Evolutionary conservation across 2,888 invertebrate species (phyloP).

Genomic region (Uloborus plumipes): DNA sequence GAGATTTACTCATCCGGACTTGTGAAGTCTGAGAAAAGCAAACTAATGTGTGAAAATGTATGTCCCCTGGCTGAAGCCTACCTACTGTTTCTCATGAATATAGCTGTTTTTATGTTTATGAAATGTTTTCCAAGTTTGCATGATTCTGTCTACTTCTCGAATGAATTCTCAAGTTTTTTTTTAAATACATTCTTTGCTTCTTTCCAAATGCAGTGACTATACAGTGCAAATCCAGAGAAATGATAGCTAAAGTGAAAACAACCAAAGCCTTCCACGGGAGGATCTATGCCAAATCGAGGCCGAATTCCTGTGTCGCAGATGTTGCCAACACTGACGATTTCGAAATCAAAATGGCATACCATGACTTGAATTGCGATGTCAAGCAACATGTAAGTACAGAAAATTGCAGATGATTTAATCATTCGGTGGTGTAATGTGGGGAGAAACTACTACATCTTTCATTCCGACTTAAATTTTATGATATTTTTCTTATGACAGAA

Average conservation of each 20-base stretch:
- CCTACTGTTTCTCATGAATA: no score
- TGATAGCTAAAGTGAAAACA: slow-evolving; percentile 92
- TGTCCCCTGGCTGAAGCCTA: no score
- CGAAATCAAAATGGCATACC: slow-evolving; percentile 91
- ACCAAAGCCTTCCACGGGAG: slow-evolving; percentile 93
- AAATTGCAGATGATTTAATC: no score
- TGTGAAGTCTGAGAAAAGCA: no score
- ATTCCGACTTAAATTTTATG: no score
- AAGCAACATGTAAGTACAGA: slow-evolving; percentile 78
- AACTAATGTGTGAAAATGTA: no score
- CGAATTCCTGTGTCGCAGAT: slow-evolving; percentile 91
- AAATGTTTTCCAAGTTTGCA: no score
- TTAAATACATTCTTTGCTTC: background rate
- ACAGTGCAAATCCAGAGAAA: slow-evolving; percentile 88
- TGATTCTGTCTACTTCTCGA: no score
- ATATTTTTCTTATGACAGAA: no score
- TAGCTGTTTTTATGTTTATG: no score
- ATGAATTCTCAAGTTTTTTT: no score
- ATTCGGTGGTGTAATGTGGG: background rate
- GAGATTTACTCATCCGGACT: no score
- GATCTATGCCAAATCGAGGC: slow-evolving; percentile 93
- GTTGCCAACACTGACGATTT: slow-evolving; percentile 90
- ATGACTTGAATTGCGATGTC: slow-evolving; percentile 92
- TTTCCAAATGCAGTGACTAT: slow-evolving; percentile 77
- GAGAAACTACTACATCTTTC: background rate